Percentiles rank a stretch among this genome's conserved stretches.
phyloP scores from a whole-genome alignment of 2,888 invertebrate species.

The Nymphalis c-album region DNA sequence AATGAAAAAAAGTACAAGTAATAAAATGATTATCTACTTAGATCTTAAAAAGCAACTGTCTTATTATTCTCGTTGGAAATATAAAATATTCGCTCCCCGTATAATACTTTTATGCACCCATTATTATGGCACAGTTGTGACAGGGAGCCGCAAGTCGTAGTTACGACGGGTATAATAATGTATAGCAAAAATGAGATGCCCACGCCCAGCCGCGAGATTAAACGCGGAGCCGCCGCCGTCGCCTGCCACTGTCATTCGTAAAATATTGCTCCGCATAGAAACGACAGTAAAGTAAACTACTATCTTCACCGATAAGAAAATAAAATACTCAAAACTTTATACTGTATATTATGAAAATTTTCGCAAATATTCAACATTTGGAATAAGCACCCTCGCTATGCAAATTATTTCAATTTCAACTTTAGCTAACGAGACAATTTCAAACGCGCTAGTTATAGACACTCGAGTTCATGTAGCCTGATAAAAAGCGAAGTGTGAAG shows the following conservation, averaged over 20 bases:
- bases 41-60: not conserved
- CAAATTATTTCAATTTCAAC: constrained; percentile 13
- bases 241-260: constrained; percentile 57
- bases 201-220: constrained; percentile 59
- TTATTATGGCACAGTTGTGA: constrained; percentile 30
- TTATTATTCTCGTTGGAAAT: not conserved
- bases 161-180: constrained; percentile 23
- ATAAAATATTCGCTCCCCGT: not conserved
- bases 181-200: constrained; percentile 55
- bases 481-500: constrained; percentile 37
- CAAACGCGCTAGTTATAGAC: constrained; percentile 52
- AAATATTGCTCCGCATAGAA: constrained; percentile 63
- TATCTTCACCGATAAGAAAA: constrained; percentile 44
- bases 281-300: constrained; percentile 56
- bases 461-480: constrained; percentile 46
- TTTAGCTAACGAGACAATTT: constrained; percentile 55
- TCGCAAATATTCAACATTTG: not conserved
- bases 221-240: constrained; percentile 51
- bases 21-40: too few relatives aligned
- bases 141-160: constrained; percentile 23
- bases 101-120: constrained; percentile 14
- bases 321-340: constrained; percentile 35
- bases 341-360: constrained; percentile 24
- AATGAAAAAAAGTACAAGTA: too few relatives aligned
- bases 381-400: not conserved